phyloP scores from a whole-genome alignment of 2,113 vertebrate genomes.

The Ibidorhyncha struthersii region DNA sequence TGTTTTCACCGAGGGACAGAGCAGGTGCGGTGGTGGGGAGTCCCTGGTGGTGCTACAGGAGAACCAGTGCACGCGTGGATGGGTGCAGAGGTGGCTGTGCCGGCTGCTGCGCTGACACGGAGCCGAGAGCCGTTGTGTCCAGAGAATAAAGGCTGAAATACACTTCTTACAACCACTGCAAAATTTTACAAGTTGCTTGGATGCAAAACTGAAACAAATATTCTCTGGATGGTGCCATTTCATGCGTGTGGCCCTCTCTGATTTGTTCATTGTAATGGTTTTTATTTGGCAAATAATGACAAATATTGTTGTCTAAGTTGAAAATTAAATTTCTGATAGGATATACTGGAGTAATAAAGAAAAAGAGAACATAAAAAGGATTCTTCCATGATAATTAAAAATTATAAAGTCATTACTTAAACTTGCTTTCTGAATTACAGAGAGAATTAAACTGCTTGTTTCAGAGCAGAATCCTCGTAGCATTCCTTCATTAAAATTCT shows the following conservation, averaged over 20 bases:
- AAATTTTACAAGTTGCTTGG: neutral
- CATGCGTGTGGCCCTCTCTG: neutral
- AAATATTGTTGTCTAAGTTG: conserved; percentile 23
- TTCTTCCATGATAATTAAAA: conserved; percentile 47
- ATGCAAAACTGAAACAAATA: neutral
- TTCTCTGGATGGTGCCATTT: neutral
- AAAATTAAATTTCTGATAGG: conserved; percentile 66
- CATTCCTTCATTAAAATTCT: conserved; percentile 65
- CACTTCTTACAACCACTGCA: neutral
- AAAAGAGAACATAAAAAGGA: neutral
- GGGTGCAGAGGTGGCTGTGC: neutral
- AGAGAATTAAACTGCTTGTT: conserved; percentile 44
- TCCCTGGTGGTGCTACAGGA: neutral
- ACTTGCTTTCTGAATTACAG: conserved; percentile 46
- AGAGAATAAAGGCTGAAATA: neutral
- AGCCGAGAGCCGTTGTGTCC: neutral
- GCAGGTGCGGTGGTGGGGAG: neutral
- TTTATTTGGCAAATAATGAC: conserved; percentile 62
- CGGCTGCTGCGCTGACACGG: fast-evolving
- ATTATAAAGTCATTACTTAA: conserved; percentile 66
- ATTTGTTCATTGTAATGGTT: conserved; percentile 27
- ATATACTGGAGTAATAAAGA: conserved; percentile 26
- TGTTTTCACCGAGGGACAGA: neutral
- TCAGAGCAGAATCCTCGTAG: conserved; percentile 31
- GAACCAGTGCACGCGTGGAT: fast-evolving